Percentiles rank a stretch among this genome's conserved stretches.
Evolutionary conservation across 2,113 vertebrate genomes (phyloP).

Genomic region (Girardinichthys multiradiatus): DNA sequence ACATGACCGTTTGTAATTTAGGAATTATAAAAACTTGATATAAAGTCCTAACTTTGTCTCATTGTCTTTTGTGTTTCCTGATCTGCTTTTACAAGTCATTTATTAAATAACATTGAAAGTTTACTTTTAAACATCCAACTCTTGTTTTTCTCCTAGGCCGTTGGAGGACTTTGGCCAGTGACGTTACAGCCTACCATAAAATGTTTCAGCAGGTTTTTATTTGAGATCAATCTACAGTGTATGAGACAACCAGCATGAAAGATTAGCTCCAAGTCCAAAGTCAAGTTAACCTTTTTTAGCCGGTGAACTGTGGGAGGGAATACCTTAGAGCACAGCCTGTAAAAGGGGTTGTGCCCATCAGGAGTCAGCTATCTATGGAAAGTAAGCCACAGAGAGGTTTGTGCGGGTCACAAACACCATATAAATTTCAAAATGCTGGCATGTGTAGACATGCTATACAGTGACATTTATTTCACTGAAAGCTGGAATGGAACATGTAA

Average conservation of each 20-base stretch:
- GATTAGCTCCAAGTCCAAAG: constrained; percentile 14
- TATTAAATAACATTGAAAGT: not conserved
- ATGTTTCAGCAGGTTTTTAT: constrained; percentile 13
- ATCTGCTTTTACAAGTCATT: not conserved
- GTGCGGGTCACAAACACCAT: constrained; percentile 39
- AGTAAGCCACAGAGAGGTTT: constrained; percentile 63
- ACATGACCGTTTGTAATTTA: not conserved
- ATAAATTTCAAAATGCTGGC: constrained; percentile 10
- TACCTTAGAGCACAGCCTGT: constrained; percentile 38
- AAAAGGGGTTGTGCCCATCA: constrained; percentile 33
- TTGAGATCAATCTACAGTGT: constrained; percentile 7
- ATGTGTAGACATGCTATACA: constrained; percentile 6
- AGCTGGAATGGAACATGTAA: not conserved
- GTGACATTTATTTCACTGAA: not conserved
- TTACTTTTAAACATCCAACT: not conserved
- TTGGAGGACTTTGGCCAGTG: not conserved
- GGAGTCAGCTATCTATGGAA: constrained; percentile 69
- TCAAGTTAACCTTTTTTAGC: constrained; percentile 1
- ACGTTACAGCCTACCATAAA: too few relatives aligned
- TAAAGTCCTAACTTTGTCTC: not conserved
- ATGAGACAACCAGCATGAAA: not conserved
- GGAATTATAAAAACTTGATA: not conserved
- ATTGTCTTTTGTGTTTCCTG: not conserved
- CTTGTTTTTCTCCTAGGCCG: not conserved
- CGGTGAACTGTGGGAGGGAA: constrained; percentile 39